A percentile compares a stretch with the other conserved stretches of the same genome.
phyloP scores from a whole-genome alignment of 2,113 vertebrate species.

The Chloropsis cyanopogon region DNA sequence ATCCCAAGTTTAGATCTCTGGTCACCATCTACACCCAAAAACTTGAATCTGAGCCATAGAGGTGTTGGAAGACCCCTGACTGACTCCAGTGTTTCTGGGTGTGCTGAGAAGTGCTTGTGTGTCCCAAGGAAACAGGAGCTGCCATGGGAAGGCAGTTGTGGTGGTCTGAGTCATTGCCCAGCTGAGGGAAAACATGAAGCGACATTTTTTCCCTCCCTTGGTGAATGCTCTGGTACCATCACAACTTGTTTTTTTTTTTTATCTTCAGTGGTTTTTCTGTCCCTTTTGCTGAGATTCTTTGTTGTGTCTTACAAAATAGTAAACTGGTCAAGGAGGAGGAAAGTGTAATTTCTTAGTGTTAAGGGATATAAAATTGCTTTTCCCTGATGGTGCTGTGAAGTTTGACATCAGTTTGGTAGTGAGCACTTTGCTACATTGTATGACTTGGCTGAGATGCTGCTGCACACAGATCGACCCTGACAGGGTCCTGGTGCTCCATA shows the following conservation, averaged over 20 bases:
- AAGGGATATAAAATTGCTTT: not conserved
- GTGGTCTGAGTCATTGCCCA: not conserved
- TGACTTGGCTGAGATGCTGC: not conserved
- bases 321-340: not conserved
- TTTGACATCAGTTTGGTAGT: not conserved
- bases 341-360: not conserved
- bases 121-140: not conserved
- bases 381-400: not conserved
- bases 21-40: not conserved
- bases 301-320: not conserved
- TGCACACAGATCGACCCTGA: not conserved
- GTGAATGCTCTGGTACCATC: not conserved
- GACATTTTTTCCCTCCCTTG: not conserved
- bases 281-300: not conserved
- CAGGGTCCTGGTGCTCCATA: fast-evolving
- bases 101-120: not conserved
- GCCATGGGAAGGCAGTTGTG: fast-evolving
- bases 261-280: not conserved
- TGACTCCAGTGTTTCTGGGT: not conserved
- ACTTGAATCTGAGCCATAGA: fast-evolving
- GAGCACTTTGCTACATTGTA: fast-evolving
- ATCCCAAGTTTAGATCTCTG: not conserved
- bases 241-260: not conserved
- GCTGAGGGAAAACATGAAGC: fast-evolving
- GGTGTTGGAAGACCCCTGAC: not conserved